These are phyloP conservation scores for Parapristionchus giblindavisi DNA, from an alignment of 2,888 invertebrate species.

Conservation along the genomic window DNA sequence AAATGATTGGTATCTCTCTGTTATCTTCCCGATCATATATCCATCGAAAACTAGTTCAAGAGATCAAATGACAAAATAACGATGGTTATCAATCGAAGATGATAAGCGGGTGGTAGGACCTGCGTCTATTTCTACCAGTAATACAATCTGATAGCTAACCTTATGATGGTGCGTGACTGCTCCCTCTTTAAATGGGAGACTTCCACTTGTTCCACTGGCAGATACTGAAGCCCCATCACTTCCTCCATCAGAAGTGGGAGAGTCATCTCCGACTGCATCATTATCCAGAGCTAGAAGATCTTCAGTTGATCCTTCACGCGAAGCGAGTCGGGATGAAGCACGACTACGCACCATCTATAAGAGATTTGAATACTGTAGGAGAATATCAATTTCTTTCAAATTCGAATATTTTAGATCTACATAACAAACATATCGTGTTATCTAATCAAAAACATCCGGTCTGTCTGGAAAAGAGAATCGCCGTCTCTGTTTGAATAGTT, in stretches of 20 bases:
- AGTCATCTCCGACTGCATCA: conserved; percentile 48
- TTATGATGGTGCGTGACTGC: conserved; percentile 42
- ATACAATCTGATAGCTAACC: conserved; percentile 17
- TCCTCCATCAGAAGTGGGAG: conserved; percentile 32
- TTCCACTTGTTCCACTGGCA: conserved; percentile 24
- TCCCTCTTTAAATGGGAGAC: too few species aligned
- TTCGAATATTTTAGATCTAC: too few species aligned
- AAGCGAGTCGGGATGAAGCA: conserved; percentile 55
- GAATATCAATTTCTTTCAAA: too few species aligned
- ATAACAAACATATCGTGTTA: background rate
- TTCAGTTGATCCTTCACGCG: conserved; percentile 54
- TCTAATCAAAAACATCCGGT: background rate
- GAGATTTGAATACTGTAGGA: too few species aligned
- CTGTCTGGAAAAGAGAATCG: background rate
- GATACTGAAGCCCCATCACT: conserved; percentile 37
- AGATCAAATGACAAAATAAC: too few species aligned
- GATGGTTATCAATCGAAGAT: too few species aligned
- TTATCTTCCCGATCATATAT: background rate
- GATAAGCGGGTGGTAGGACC: background rate
- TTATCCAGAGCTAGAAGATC: conserved; percentile 51
- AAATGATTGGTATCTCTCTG: conserved; percentile 23
- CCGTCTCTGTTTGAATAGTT: too few species aligned
- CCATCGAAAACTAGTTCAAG: too few species aligned
- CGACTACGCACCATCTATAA: conserved; percentile 54
- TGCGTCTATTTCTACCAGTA: background rate